A percentile compares a stretch with the other conserved stretches of the same genome.
phyloP scores from a whole-genome alignment of 2,797 vertebrate species.

The Aulostomus chinensis region DNA sequence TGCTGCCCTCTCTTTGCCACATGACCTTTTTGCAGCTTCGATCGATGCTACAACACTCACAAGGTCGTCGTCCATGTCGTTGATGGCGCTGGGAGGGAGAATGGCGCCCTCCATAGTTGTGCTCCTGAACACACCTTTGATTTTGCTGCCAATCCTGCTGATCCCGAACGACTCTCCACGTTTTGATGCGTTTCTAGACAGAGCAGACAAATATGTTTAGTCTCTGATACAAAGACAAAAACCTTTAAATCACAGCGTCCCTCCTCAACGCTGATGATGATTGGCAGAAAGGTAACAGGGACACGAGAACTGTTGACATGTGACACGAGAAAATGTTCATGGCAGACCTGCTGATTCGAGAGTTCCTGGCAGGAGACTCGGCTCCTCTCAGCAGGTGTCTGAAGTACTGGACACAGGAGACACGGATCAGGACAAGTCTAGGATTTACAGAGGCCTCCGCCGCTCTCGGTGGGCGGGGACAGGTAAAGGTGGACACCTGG shows the following conservation, averaged over 20 bases:
- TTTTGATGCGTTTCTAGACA: constrained; percentile 83
- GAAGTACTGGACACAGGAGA: constrained; percentile 86
- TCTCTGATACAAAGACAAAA: neutral
- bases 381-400: constrained; percentile 91
- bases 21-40: no score
- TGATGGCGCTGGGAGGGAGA: constrained; percentile 80
- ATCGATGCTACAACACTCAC: no score
- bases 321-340: neutral
- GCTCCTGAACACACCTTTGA: constrained; percentile 96
- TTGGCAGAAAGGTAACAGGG: no score
- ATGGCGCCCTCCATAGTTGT: constrained; percentile 92
- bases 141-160: constrained; percentile 91
- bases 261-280: no score
- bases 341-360: constrained; percentile 88
- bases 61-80: constrained; percentile 86
- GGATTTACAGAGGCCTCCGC: no score
- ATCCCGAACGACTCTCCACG: constrained; percentile 94
- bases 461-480: no score
- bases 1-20: neutral
- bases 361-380: constrained; percentile 89
- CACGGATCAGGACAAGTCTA: neutral
- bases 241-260: no score
- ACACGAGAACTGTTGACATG: no score
- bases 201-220: constrained; percentile 1
- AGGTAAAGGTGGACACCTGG: no score